Base-by-base conservation (phyloP, 2,797 vertebrate species). In the Ctenosaura bakeri region DNA sequence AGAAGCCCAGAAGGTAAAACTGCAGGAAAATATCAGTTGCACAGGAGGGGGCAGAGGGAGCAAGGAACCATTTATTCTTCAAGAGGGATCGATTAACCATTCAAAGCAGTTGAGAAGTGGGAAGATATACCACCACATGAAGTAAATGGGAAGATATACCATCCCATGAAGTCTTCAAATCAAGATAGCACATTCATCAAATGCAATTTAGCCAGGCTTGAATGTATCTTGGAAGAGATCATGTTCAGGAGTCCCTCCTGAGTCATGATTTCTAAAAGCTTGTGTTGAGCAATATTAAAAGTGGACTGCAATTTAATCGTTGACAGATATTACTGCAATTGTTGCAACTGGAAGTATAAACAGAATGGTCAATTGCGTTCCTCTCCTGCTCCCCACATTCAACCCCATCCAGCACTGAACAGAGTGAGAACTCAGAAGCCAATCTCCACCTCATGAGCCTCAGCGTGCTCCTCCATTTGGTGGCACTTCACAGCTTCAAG, bases 221-320 rank as follows among this genome's bases (percentile, higher is more conserved):
- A 71, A 52, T 46, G 18, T 56, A 35, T 13, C 38, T 29, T 4
- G n/a, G 71, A 54, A 24, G 46, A 88, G 79, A 82, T 42, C 32
- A 29, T 50, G 54, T 54, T n/a, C 35, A 83, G 4, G 50, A 81
- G 54, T 50, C 54, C 22, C 22, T 83, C 32, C 38, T 64, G 86
- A 64, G n/a, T 78, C 52, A 66, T 80, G 62, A 83, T 83, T 88
- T 83, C 80, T 83, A 29, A 82, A 74, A 83, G 42, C 71, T 69
- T 85, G 73, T 46, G 26, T 20, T 38, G 26, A 46, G 12, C 29
- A 3, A 26, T 42, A 88, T 82, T 88, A 74, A 88, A 59, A 42
- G 73, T n/a, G 42, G 62, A 54, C 42, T 79, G 10, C 62, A 50
- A 71, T 69, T 42, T 83, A 54, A 89, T 76, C 4, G n/a, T 59